Evolutionary conservation across 2,888 invertebrate genomes (phyloP).

Genomic region (Euproctis similis): DNA sequence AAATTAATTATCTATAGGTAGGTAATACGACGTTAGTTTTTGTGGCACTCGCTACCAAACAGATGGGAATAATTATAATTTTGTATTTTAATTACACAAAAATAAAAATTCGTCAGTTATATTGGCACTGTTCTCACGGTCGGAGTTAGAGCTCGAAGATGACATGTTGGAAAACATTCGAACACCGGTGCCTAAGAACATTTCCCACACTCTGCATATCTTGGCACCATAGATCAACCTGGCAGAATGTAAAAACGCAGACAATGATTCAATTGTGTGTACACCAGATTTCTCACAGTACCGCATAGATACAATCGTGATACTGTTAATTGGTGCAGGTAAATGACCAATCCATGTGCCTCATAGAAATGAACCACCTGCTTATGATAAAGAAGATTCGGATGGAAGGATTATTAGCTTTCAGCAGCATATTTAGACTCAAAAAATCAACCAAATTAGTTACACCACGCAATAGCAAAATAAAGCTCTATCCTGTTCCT

Average conservation of each 20-base stretch:
- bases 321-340: slow-evolving; percentile 64
- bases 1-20: slow-evolving; percentile 8
- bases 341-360: slow-evolving; percentile 64
- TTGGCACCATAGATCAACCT: slow-evolving; percentile 69
- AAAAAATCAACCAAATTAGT: no score
- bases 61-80: slow-evolving; percentile 40
- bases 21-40: slow-evolving; percentile 11
- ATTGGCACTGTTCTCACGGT: slow-evolving; percentile 53
- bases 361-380: slow-evolving; percentile 29
- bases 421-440: no score
- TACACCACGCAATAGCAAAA: no score
- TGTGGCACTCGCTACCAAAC: slow-evolving; percentile 33
- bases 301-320: slow-evolving; percentile 59
- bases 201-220: slow-evolving; percentile 75
- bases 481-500: no score
- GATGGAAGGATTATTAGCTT: no score
- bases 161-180: slow-evolving; percentile 61
- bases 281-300: slow-evolving; percentile 71
- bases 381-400: no score
- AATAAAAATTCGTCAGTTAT: slow-evolving; percentile 36
- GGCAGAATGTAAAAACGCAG: slow-evolving; percentile 66
- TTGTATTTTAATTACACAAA: slow-evolving; percentile 37
- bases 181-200: slow-evolving; percentile 35
- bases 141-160: no score
- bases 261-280: slow-evolving; percentile 74